Base-by-base conservation (phyloP, 2,888 invertebrate genomes). In the Rugalucina vietnamica region DNA sequence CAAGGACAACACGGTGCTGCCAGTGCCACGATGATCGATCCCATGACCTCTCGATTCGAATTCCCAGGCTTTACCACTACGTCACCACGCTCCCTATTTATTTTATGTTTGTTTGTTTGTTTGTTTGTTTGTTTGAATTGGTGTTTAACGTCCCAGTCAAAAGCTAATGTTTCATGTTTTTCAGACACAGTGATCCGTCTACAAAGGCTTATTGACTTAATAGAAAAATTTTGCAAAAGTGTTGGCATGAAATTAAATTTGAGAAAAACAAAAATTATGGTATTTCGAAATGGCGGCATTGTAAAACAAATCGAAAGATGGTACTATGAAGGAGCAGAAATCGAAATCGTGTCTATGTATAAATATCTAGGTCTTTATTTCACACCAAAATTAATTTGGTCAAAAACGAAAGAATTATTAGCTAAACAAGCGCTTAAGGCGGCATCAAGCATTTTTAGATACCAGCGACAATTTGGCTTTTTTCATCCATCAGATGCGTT, bases 301-400 rank as follows among this genome's bases (percentile, higher is more conserved):
- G 29, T 60, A 29, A 60, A 60, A 5, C 60, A 60, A 27, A 27
- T 18, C 2, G 60, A 60, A 60, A 60, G 29, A 60, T 27, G 60
- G 29, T 60, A 29, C 18, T 60, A 27, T 21, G 29, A 60, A 27
- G 60, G 60, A 8, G 29, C 24, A 27, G 60, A 60, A 27, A 60
- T 60, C 24, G 60, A 60, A 27, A 60, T 60, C 29, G 60, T 60
- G 29, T 60, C 60, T 4, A 27, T 60, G 60, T 60, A 60, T 37
- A 76, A 57, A 34, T 76, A 76, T 27, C 32, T 76, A 36, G 54
- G 76, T 1, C 10, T 37, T 1, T 60, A 60, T 60, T 60, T 60
- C 29, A 60, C 60, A 24, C 60, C 60, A 3, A 60, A 60, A 27
- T 18, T 27, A 2, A 39, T 27, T 10, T 43, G 37, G 73, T 21